Conservation (phyloP, 1,140 invertebrate species). For the Glossosoma conforme region DNA sequence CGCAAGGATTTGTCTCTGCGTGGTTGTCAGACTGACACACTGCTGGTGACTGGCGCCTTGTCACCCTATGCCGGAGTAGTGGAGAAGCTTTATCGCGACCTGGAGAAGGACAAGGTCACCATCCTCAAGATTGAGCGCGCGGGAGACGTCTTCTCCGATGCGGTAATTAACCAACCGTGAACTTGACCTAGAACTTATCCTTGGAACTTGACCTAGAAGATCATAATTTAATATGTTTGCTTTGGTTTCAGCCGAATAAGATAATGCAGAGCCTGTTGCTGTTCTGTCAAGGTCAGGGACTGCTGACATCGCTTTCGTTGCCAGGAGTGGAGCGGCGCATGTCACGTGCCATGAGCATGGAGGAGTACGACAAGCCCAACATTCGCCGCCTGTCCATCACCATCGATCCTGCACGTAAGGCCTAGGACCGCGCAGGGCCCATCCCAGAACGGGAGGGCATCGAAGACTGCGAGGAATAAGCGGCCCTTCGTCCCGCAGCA, state of each 20-base stretch:
- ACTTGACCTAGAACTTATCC: too few species aligned
- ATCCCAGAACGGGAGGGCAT: constrained; percentile 24
- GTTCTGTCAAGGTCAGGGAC: constrained; percentile 76
- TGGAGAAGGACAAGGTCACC: constrained; percentile 76
- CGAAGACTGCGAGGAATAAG: too few species aligned
- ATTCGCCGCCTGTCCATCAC: constrained; percentile 68
- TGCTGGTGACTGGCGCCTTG: constrained; percentile 76
- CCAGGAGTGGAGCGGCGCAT: constrained; percentile 64
- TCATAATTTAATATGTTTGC: neutral
- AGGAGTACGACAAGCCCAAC: constrained; percentile 77
- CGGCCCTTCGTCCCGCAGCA: too few species aligned
- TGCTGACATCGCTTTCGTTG: constrained; percentile 67
- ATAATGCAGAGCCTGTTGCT: constrained; percentile 74
- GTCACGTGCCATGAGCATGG: constrained; percentile 70
- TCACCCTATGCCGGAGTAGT: constrained; percentile 75
- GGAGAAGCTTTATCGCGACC: constrained; percentile 68
- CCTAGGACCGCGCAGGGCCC: constrained; percentile 36
- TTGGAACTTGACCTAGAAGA: too few species aligned
- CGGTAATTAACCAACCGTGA: constrained; percentile 52
- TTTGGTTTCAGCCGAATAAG: constrained; percentile 65
- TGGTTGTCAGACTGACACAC: constrained; percentile 66
- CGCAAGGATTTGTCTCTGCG: constrained; percentile 68
- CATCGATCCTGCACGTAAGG: constrained; percentile 37
- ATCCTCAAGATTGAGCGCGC: constrained; percentile 77
- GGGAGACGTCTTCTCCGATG: constrained; percentile 75